Conservation (phyloP, 2,797 vertebrate genomes). For the Rhinogobio ventralis region DNA sequence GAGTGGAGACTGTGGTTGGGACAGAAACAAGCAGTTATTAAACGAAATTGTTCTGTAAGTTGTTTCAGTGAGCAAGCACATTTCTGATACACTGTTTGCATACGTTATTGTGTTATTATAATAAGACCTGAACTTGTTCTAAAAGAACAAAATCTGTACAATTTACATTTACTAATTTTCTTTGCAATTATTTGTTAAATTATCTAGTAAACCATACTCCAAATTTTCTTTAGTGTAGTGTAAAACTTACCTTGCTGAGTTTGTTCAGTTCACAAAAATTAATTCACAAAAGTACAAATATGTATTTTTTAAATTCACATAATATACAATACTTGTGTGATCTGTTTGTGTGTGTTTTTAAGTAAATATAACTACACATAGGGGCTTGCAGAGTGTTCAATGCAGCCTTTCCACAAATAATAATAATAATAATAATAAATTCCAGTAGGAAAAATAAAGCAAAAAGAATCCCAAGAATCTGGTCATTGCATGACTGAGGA, state of each 20-base stretch:
- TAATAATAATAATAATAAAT: background rate
- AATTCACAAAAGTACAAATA: background rate
- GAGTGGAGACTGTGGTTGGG: constrained; percentile 12
- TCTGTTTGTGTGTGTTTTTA: background rate
- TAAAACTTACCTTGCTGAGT: background rate
- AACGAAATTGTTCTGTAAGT: background rate
- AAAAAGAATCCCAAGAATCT: constrained; percentile 13
- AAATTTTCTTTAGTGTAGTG: background rate
- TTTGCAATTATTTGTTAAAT: background rate
- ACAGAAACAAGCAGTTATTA: constrained; percentile 21
- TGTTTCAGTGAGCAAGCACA: background rate
- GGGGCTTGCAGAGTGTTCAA: background rate
- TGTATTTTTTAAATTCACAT: background rate
- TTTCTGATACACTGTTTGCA: background rate
- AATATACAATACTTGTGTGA: background rate
- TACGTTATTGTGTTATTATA: background rate
- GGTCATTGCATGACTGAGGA: constrained; percentile 46
- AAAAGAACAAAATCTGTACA: background rate
- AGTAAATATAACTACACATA: background rate
- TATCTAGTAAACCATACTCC: background rate
- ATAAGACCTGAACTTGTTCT: background rate
- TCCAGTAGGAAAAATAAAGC: background rate
- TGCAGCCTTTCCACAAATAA: background rate
- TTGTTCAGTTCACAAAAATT: background rate
- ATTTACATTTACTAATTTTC: too few species aligned